A percentile compares a stretch with the other conserved stretches of the same genome.
Conservation (phyloP, 2,888 invertebrate genomes). For the Pseudococcus viburni region DNA sequence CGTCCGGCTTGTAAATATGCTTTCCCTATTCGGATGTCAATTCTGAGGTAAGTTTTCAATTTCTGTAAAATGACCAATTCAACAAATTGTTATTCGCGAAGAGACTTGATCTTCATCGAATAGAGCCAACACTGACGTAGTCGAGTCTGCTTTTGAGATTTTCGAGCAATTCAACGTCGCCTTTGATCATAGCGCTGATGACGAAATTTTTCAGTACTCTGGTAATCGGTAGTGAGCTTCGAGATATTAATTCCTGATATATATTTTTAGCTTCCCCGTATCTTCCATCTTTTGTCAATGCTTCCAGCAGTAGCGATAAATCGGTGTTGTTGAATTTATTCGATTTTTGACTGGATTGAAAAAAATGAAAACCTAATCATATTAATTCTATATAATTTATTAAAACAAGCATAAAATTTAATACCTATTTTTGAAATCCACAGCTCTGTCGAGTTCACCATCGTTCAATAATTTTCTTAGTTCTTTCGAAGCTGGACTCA, state of each 20-base stretch:
- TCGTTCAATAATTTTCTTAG: conserved; percentile 72
- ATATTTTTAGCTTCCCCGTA: conserved; percentile 30
- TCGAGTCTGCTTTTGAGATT: background rate
- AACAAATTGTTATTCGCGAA: background rate
- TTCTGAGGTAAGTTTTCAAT: background rate
- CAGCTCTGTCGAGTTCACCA: conserved; percentile 73
- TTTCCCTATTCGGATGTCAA: background rate
- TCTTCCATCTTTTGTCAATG: conserved; percentile 71
- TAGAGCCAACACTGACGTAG: background rate
- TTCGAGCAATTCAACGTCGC: conserved; percentile 42
- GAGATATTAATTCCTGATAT: background rate
- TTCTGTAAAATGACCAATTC: conserved; percentile 67
- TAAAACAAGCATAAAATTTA: conserved; percentile 19
- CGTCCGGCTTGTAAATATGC: conserved; percentile 76
- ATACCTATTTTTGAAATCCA: conserved; percentile 71
- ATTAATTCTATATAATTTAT: too few relatives aligned
- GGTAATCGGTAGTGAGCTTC: background rate
- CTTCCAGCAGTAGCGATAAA: conserved; percentile 74
- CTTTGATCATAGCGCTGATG: background rate
- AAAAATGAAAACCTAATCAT: background rate
- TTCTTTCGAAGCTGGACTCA: conserved; percentile 45
- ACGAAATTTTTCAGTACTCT: conserved; percentile 29
- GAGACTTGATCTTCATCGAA: background rate
- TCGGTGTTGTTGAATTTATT: conserved; percentile 72
- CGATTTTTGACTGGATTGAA: conserved; percentile 65